phyloP scores from a whole-genome alignment of 2,888 invertebrate species.

The Apamea monoglypha region DNA sequence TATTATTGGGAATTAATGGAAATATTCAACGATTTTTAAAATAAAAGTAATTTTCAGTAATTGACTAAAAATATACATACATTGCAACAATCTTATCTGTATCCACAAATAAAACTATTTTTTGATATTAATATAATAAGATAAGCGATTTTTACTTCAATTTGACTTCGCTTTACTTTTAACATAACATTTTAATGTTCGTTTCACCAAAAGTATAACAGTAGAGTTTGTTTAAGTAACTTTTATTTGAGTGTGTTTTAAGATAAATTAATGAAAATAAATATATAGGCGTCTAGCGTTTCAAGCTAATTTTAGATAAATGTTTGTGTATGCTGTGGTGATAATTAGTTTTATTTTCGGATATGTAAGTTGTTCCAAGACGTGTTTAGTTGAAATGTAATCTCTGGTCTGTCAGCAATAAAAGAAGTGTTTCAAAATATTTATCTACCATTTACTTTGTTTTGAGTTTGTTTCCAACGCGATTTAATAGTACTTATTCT shows the following conservation, averaged over 20 bases:
- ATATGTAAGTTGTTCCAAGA: conserved; percentile 54
- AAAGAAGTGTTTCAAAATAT: conserved; percentile 34
- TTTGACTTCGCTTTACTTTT: conserved; percentile 49
- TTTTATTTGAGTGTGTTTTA: conserved; percentile 60
- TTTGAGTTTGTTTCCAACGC: conserved; percentile 56
- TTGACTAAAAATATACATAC: conserved; percentile 38
- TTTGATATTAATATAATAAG: conserved; percentile 58
- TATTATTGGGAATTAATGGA: conserved; percentile 49
- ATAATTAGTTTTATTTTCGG: conserved; percentile 60
- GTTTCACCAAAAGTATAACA: conserved; percentile 51
- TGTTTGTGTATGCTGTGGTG: conserved; percentile 60
- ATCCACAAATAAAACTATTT: conserved; percentile 60
- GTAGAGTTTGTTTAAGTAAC: conserved; percentile 57
- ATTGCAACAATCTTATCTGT: conserved; percentile 44
- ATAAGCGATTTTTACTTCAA: conserved; percentile 53
- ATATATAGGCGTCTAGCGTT: conserved; percentile 59
- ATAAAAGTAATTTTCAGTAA: conserved; percentile 34
- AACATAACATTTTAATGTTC: conserved; percentile 41
- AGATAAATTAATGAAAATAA: conserved; percentile 53
- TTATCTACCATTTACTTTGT: conserved; percentile 36
- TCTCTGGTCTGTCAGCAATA: conserved; percentile 41
- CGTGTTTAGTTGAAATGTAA: conserved; percentile 41
- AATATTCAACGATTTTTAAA: conserved; percentile 43
- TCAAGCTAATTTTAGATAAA: conserved; percentile 60
- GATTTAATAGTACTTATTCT: conserved; percentile 29